These are phyloP conservation scores for Diceros bicornis DNA, from an alignment of 2,797 vertebrate species.

Conservation along the genomic window DNA sequence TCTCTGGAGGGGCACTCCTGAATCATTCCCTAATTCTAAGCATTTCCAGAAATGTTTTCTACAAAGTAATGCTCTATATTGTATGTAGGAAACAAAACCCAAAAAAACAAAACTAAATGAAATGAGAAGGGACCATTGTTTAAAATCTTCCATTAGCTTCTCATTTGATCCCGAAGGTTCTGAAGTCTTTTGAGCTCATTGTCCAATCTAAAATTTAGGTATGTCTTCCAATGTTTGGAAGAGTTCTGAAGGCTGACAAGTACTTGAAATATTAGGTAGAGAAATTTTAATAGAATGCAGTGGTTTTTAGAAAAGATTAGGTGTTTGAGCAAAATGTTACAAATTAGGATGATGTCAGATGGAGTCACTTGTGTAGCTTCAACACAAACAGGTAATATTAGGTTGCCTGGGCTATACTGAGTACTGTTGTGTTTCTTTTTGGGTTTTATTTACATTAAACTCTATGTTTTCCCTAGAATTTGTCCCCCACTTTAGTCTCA, in stretches of 20 bases:
- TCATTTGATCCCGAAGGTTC: background rate
- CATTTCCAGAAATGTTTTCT: conserved; percentile 22
- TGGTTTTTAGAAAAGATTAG: background rate
- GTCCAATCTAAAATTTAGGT: background rate
- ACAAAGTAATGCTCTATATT: conserved; percentile 7
- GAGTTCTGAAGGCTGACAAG: background rate
- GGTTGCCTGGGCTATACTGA: background rate
- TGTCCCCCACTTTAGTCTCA: background rate
- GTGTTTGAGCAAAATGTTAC: background rate
- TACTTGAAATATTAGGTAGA: background rate
- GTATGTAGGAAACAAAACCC: background rate
- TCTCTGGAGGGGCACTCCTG: background rate
- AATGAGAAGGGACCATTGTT: background rate
- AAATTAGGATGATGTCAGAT: background rate
- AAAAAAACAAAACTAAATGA: background rate
- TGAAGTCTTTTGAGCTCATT: background rate
- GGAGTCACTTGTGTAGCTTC: background rate
- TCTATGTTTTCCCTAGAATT: background rate
- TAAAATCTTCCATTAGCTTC: background rate
- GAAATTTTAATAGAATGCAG: background rate
- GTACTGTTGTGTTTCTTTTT: background rate
- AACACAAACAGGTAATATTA: background rate
- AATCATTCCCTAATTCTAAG: background rate
- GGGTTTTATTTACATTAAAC: background rate
- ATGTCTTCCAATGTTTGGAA: background rate